Conservation (phyloP, 2,888 invertebrate genomes). For the Congeria kusceri region DNA sequence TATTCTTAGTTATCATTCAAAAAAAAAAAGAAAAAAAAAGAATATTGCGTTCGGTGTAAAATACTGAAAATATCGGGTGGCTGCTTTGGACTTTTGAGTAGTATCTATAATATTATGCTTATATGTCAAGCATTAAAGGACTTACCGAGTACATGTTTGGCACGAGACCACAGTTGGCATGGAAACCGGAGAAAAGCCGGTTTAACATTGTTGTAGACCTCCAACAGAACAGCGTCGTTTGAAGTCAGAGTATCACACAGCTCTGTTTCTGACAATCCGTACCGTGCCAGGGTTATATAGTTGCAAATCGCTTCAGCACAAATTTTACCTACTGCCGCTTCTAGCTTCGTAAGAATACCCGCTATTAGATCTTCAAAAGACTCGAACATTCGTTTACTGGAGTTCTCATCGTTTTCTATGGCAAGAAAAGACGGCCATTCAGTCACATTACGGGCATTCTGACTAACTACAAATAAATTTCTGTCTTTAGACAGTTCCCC, state of each 20-base stretch:
- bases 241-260: slow-evolving; percentile 77
- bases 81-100: too few relatives aligned
- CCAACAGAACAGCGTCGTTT: slow-evolving; percentile 70
- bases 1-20: too few relatives aligned
- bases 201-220: slow-evolving; percentile 51
- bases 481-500: slow-evolving; percentile 37
- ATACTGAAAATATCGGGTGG: too few relatives aligned
- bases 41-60: too few relatives aligned
- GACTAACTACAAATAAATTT: slow-evolving; percentile 43
- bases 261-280: slow-evolving; percentile 77
- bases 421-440: slow-evolving; percentile 41
- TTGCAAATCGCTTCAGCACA: slow-evolving; percentile 64
- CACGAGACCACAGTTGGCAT: slow-evolving; percentile 45
- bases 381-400: background rate
- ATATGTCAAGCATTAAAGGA: too few relatives aligned
- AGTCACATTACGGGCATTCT: slow-evolving; percentile 29
- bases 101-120: too few relatives aligned
- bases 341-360: slow-evolving; percentile 45
- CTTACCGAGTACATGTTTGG: slow-evolving; percentile 58
- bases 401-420: slow-evolving; percentile 2
- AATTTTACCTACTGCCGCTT: slow-evolving; percentile 62
- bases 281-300: slow-evolving; percentile 67
- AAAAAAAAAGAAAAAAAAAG: too few relatives aligned
- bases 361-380: slow-evolving; percentile 34
- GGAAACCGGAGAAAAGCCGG: slow-evolving; percentile 63